phyloP scores from a whole-genome alignment of 2,113 vertebrate genomes.

The Gila orcuttii region DNA sequence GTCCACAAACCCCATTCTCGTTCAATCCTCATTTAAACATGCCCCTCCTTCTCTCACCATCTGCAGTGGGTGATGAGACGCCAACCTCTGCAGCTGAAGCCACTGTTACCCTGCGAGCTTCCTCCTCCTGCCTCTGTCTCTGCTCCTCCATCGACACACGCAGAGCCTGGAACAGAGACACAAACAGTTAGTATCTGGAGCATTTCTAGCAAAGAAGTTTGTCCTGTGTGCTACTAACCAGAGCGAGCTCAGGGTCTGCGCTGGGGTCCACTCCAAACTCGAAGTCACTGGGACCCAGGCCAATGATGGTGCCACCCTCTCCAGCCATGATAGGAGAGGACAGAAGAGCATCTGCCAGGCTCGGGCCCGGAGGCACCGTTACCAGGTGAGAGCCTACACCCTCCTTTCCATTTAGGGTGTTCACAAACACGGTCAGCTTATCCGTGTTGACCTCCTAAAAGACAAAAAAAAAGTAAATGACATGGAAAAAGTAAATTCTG shows the following conservation, averaged over 20 bases:
- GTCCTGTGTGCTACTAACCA: slow-evolving; percentile 75
- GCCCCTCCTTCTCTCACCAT: slow-evolving; percentile 74
- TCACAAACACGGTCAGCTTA: slow-evolving; percentile 93
- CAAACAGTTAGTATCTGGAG: neutral
- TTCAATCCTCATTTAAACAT: neutral
- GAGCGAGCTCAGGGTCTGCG: slow-evolving; percentile 91
- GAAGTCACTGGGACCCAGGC: slow-evolving; percentile 92
- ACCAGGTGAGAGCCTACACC: slow-evolving; percentile 94
- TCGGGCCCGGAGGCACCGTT: slow-evolving; percentile 92
- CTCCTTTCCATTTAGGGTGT: slow-evolving; percentile 93
- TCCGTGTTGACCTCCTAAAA: slow-evolving; percentile 91
- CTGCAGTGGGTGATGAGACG: slow-evolving; percentile 74
- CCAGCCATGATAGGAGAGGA: slow-evolving; percentile 94
- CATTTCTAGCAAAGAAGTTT: neutral
- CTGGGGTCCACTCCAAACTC: slow-evolving; percentile 97
- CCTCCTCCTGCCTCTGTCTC: slow-evolving; percentile 93
- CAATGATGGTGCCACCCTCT: slow-evolving; percentile 91
- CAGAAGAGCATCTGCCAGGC: slow-evolving; percentile 92
- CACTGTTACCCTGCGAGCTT: slow-evolving; percentile 84
- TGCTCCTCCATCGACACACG: slow-evolving; percentile 98
- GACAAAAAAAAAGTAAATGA: neutral
- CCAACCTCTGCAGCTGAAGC: slow-evolving; percentile 87
- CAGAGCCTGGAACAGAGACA: slow-evolving; percentile 78
- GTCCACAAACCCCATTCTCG: neutral
- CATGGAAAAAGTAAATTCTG: neutral